Base-by-base conservation (phyloP, 2,888 invertebrate genomes). In the Catocala fraxini region DNA sequence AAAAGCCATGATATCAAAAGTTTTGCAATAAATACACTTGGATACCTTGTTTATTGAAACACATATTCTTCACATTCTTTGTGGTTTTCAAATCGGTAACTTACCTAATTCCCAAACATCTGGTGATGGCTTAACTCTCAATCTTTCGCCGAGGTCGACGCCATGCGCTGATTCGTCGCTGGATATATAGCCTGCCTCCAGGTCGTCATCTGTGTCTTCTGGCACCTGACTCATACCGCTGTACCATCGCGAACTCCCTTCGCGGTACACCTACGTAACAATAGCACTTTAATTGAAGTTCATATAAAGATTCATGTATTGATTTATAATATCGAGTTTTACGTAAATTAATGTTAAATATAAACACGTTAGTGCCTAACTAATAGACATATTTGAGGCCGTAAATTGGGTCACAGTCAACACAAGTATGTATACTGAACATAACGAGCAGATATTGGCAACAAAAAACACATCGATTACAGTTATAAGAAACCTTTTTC, bases 91-190 rank as follows among this genome's bases (percentile, higher is more conserved):
- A 33, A 52, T 15, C 6, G 11, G 11, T 54, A 54, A n/a, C 2
- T 77, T 79, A 94, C 94, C 94, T 64, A 90, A 77, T 70, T 91
- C 91, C 94, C 94, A 94, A 68, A 94, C 93, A 71, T 94, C 94
- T 60, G 85, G 88, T 12, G 94, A 91, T 41, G 92, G 93, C 65
- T 93, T 93, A 56, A 91, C 87, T 63, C 92, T 80, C 33, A 93
- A 70, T 52, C 92, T 79, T 65, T 92, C 93, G 0, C 87, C 90
- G 71, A 95, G 91, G 64, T 94, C 95, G 5, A 86, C 88, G 0
- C 91, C 93, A 45, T 92, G 91, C 0, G 87, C 92, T 0, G 93
- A 93, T 76, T 95, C 95, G 77, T 95, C 95, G 71, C 95, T 95
- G 56, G 95, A 95, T 63, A 94, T 94, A 77, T 93, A 94, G 4